Evolutionary conservation across 2,888 invertebrate species (phyloP).

Genomic region (Plebejus melissa): DNA sequence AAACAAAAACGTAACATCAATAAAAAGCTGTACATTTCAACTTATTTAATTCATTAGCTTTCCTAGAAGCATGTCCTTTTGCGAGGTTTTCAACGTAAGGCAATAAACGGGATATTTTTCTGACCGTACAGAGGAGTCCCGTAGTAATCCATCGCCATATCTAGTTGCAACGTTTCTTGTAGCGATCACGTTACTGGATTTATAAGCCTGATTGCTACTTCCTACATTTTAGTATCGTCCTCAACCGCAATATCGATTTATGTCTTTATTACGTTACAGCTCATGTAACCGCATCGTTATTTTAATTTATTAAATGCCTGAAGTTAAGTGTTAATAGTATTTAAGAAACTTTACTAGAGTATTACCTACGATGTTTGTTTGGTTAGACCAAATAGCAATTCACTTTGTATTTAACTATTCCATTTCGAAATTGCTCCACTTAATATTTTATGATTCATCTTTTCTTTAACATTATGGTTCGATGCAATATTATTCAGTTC

Average conservation of each 20-base stretch:
- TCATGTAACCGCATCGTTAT: background rate
- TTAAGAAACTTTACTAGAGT: too few species aligned
- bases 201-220: constrained; percentile 36
- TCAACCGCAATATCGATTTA: constrained; percentile 19
- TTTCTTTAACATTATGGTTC: background rate
- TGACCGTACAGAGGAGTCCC: constrained; percentile 38
- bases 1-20: background rate
- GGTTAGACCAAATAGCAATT: background rate
- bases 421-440: background rate
- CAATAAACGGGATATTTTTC: background rate
- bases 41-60: background rate
- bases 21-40: background rate
- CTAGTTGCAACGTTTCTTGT: constrained; percentile 36
- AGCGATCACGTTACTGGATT: constrained; percentile 36
- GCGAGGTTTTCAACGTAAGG: background rate
- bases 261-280: constrained; percentile 20
- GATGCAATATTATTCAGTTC: constrained; percentile 24
- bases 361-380: background rate
- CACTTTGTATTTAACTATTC: background rate
- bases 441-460: background rate
- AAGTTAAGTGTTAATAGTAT: background rate
- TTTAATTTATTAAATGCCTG: background rate
- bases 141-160: constrained; percentile 37
- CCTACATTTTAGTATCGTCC: constrained; percentile 31
- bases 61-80: background rate